Percentiles rank a stretch among this genome's conserved stretches.
Conservation (phyloP, 2,888 invertebrate genomes). For the Thymelicus lineola region DNA sequence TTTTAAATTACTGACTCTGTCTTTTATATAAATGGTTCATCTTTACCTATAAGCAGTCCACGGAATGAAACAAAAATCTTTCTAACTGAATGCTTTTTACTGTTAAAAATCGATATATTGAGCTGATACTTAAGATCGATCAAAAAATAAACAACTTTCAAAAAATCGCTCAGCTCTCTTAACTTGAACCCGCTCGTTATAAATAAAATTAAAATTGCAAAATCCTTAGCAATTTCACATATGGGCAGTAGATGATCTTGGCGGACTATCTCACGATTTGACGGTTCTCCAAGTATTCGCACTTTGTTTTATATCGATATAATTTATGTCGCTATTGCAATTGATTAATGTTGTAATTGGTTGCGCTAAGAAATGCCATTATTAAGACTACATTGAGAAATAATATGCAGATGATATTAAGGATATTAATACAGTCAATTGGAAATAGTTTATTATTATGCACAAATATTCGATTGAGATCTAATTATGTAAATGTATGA, state of each 20-base stretch:
- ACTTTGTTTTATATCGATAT: conserved; percentile 72
- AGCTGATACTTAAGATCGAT: no score
- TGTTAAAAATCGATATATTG: no score
- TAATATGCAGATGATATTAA: conserved; percentile 24
- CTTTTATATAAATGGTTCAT: no score
- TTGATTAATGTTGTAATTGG: conserved; percentile 79
- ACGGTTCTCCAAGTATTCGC: conserved; percentile 69
- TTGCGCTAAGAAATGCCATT: conserved; percentile 53
- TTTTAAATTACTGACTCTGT: no score
- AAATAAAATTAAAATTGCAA: conserved; percentile 85
- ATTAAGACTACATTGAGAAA: conserved; percentile 31
- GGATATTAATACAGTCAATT: background rate
- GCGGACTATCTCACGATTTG: conserved; percentile 75
- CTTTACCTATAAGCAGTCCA: no score
- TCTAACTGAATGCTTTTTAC: no score
- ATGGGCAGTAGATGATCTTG: conserved; percentile 80
- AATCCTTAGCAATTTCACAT: conserved; percentile 83
- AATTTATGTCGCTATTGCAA: conserved; percentile 78
- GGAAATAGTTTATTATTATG: background rate
- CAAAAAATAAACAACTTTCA: no score
- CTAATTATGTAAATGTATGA: no score
- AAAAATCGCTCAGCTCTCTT: conserved; percentile 39
- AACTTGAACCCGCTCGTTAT: conserved; percentile 64
- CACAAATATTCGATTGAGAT: no score
- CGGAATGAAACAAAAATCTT: no score